These are phyloP conservation scores for Drosophila fungiperda DNA, from an alignment of 2,888 invertebrate species.

Conservation along the genomic window DNA sequence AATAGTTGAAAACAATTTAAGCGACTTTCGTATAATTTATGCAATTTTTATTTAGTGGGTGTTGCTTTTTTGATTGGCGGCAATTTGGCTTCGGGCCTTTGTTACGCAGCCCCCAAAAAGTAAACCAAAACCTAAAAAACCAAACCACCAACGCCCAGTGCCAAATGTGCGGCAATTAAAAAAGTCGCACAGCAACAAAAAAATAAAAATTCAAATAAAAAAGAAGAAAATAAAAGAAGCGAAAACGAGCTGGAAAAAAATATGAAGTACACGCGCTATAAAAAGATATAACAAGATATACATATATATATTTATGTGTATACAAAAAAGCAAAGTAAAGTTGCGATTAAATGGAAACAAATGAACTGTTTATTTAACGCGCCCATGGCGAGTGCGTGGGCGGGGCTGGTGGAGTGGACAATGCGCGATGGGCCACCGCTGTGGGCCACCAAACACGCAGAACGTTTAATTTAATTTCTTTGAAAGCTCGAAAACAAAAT, in stretches of 20 bases:
- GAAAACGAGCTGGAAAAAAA: constrained; percentile 20
- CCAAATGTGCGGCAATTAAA: constrained; percentile 76
- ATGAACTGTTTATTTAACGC: constrained; percentile 83
- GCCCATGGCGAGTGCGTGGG: constrained; percentile 50
- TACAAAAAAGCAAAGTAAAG: constrained; percentile 59
- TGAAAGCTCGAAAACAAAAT: constrained; percentile 79
- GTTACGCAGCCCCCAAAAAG: constrained; percentile 39
- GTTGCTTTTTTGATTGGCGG: constrained; percentile 76
- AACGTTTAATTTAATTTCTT: constrained; percentile 82
- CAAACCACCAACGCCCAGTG: constrained; percentile 61
- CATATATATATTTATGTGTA: constrained; percentile 3
- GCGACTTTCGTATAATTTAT: constrained; percentile 69
- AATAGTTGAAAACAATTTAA: constrained; percentile 64
- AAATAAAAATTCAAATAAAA: constrained; percentile 7
- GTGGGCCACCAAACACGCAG: constrained; percentile 72
- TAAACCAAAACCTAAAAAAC: constrained; percentile 30
- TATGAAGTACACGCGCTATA: constrained; percentile 51
- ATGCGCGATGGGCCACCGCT: constrained; percentile 45
- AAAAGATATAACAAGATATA: constrained; percentile 28
- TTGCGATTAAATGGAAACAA: constrained; percentile 76
- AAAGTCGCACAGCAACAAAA: constrained; percentile 56
- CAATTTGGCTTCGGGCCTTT: constrained; percentile 68
- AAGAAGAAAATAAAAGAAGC: constrained; percentile 12
- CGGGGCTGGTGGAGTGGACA: constrained; percentile 12
- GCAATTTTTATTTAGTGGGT: constrained; percentile 80